These are phyloP conservation scores for Metopolophium dirhodum DNA, from an alignment of 1,140 invertebrate species.

Conservation along the genomic window DNA sequence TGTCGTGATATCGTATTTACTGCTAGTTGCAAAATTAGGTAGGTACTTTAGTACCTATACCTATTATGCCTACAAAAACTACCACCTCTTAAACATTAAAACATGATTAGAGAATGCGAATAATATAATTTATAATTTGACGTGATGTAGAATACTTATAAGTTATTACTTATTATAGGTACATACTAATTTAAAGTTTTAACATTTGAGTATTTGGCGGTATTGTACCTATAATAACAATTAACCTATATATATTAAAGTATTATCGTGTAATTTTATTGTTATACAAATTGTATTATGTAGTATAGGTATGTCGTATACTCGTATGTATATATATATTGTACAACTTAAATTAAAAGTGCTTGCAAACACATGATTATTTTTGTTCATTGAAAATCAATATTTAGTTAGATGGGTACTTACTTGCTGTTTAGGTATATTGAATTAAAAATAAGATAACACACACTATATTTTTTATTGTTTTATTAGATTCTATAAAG, in stretches of 20 bases:
- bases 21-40: no score
- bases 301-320: no score
- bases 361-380: background rate
- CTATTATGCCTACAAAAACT: no score
- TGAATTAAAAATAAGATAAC: background rate
- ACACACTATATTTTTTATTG: background rate
- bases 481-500: conserved; percentile 9
- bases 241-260: background rate
- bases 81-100: background rate
- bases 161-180: no score
- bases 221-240: background rate
- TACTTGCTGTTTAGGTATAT: background rate
- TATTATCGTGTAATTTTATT: background rate
- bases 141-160: background rate
- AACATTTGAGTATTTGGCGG: background rate
- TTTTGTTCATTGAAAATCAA: background rate
- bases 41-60: no score
- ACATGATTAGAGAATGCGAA: background rate
- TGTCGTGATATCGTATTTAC: no score
- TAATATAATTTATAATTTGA: no score
- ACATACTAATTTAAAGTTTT: no score
- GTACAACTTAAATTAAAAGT: background rate
- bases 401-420: background rate
- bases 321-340: no score
- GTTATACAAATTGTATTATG: no score